Base-by-base conservation (phyloP, 2,113 vertebrate genomes). In the Chunga burmeisteri region DNA sequence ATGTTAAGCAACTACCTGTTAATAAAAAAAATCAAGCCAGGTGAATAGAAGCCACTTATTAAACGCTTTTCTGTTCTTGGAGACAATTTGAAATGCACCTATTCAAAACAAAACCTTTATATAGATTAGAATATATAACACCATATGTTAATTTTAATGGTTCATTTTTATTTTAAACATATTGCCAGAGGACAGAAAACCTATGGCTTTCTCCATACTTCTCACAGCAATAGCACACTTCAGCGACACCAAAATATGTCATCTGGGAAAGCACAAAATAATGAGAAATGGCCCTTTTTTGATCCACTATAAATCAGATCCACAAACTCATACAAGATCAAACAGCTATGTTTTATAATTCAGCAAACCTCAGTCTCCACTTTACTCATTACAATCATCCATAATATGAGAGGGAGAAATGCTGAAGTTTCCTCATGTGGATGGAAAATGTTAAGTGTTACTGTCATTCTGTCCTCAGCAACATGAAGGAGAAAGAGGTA, bases 301-400 rank as follows among this genome's bases (percentile, higher is more conserved):
- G 36, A 92, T 80, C 81, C 68, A 82, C 30, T 85, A 81, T 88
- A 78, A 58, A 91, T 75, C 87, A 88, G 72, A 75, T 56, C 23
- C 55, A 80, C 72, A 91, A 96, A 97, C 73, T 95, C 63, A 74
- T 63, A 82, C 72, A 97, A 93, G 90, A 85, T 95, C 83, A 87
- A 95, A 81, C 38, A 94, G 80, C 81, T 86, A 55, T 62, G 56
- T 87, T 96, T 93, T 91, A 93, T 81, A 88, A 96, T 96, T 91
- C 81, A 75, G 56, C 59, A 96, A 93, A 79, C 80, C 94, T 96
- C 81, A 84, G 29, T 63, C 56, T 71, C 36, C 84, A 75, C 61
- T 84, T 94, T 55, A 61, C 44, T 71, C 30, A 53, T 55, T 70
- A 84, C 3, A 4, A 88, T 87, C 17, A 26, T 30, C 17, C 32